phyloP scores from a whole-genome alignment of 2,888 invertebrate species.

The Troides aeacus region DNA sequence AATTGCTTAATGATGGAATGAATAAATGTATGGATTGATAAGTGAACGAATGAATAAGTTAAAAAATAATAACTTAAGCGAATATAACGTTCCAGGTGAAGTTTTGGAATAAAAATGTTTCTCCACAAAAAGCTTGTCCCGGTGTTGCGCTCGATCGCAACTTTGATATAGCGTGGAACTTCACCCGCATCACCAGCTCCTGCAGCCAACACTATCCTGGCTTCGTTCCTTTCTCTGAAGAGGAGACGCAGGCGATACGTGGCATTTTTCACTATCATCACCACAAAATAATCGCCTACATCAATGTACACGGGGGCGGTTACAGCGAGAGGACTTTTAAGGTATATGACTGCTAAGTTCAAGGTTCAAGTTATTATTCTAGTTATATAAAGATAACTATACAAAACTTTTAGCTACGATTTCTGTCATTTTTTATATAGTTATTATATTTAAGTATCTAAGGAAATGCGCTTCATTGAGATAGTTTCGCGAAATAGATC shows the following conservation, averaged over 20 bases:
- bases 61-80: no score
- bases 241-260: slow-evolving; percentile 56
- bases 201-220: slow-evolving; percentile 64
- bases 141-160: slow-evolving; percentile 66
- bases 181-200: slow-evolving; percentile 39
- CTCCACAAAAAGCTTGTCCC: slow-evolving; percentile 56
- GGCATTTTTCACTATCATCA: slow-evolving; percentile 57
- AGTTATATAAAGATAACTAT: no score
- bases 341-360: slow-evolving; percentile 36
- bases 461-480: no score
- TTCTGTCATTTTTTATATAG: no score
- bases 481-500: no score
- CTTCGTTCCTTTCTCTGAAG: slow-evolving; percentile 55
- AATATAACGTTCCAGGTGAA: not conserved
- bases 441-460: no score
- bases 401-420: no score
- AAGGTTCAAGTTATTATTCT: no score
- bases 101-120: slow-evolving; percentile 51
- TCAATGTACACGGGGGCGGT: slow-evolving; percentile 59
- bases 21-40: not conserved
- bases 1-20: no score
- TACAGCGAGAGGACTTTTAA: slow-evolving; percentile 42
- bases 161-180: slow-evolving; percentile 64
- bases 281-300: slow-evolving; percentile 61
- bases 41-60: not conserved